phyloP scores from a whole-genome alignment of 2,888 invertebrate genomes.

The Steinernema hermaphroditum region DNA sequence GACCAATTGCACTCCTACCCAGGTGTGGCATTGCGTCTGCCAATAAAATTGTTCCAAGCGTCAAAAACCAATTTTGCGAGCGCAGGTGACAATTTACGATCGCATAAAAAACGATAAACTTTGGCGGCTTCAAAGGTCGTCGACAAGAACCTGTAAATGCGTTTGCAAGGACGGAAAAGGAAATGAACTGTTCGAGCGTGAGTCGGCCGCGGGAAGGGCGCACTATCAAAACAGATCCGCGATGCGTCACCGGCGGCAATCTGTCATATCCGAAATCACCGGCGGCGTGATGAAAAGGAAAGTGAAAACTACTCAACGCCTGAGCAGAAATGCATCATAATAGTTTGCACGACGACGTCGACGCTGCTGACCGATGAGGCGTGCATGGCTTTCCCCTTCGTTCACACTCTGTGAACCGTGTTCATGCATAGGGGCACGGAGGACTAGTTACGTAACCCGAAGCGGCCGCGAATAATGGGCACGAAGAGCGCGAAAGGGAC shows the following conservation, averaged over 20 bases:
- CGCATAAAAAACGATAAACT: constrained; percentile 13
- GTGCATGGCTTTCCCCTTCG: not conserved
- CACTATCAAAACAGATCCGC: not conserved
- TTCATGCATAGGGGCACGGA: not conserved
- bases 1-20: too few relatives aligned
- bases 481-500: too few relatives aligned
- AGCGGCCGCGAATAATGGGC: too few relatives aligned
- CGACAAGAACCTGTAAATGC: constrained; percentile 10
- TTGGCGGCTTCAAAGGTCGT: not conserved
- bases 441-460: constrained; percentile 19
- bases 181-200: not conserved
- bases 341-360: not conserved
- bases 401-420: not conserved
- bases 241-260: constrained; percentile 15
- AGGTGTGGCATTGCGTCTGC: too few relatives aligned
- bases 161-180: constrained; percentile 11
- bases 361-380: constrained; percentile 21
- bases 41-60: too few relatives aligned
- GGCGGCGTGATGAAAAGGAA: not conserved
- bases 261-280: not conserved
- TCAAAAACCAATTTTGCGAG: not conserved
- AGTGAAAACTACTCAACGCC: constrained; percentile 2
- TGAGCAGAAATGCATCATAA: constrained; percentile 24
- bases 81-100: constrained; percentile 22
- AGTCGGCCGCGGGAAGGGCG: too few relatives aligned